Conservation (phyloP, 2,888 invertebrate species). For the Alsophila aescularia region DNA sequence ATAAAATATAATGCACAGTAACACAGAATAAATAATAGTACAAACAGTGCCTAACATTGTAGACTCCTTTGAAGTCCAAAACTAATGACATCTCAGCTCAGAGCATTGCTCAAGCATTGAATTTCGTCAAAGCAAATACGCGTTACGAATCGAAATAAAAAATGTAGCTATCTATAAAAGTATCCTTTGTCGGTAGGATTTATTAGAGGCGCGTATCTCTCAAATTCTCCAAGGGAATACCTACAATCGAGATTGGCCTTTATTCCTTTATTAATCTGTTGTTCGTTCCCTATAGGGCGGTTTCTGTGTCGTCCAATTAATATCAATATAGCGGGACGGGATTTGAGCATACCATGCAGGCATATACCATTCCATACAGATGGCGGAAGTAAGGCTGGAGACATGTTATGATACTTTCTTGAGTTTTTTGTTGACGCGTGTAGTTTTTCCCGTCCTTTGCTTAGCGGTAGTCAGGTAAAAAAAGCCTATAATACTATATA, state of each 20-base stretch:
- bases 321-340: constrained; percentile 65
- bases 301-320: constrained; percentile 68
- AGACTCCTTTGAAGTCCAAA: constrained; percentile 6
- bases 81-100: constrained; percentile 17
- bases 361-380: constrained; percentile 34
- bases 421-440: too few relatives aligned
- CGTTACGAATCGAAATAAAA: constrained; percentile 17
- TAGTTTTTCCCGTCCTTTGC: too few relatives aligned
- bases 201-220: constrained; percentile 56
- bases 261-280: constrained; percentile 71
- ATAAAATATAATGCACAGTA: not conserved
- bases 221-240: constrained; percentile 67
- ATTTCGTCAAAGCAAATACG: constrained; percentile 23
- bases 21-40: too few relatives aligned
- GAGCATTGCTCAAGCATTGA: constrained; percentile 14
- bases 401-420: constrained; percentile 24
- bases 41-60: too few relatives aligned
- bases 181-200: constrained; percentile 46
- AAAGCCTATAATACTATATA: too few relatives aligned
- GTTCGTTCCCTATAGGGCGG: constrained; percentile 57
- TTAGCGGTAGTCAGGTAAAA: too few relatives aligned
- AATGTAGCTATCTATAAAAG: constrained; percentile 15
- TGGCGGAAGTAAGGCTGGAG: constrained; percentile 30
- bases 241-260: constrained; percentile 59
- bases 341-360: constrained; percentile 55